Evolutionary conservation across 1,140 invertebrate species (phyloP), one percentile per base, ranked within the genome.

Genomic region (Araneus ventricosus): DNA sequence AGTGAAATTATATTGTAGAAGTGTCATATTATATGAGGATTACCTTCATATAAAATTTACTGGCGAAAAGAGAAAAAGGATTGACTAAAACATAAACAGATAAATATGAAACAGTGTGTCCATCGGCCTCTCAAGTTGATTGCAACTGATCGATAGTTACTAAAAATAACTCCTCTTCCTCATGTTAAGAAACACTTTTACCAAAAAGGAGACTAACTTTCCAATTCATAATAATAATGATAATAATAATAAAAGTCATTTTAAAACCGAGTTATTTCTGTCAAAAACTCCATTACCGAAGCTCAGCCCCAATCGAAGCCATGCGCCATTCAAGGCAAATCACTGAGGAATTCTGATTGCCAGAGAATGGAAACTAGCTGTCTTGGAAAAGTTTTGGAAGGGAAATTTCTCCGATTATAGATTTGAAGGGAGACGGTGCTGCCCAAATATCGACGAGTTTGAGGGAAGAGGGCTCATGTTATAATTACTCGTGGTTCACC

Each of bases 231-330:
- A 75, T 75, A 75, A 75, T 20, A 34, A 75, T n/a, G n/a, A n/a
- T 37, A 70, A 27, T 70, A 52, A 14, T 82, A 82, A 45, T 84
- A 84, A 27, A 7, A 84, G 10, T 41, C 45, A n/a, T 57, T 84
- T 84, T 84, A 52, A 84, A 84, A 52, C 45, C 52, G 45, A 57
- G 20, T 84, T 84, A 52, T 84, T 52, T 84, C 82, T 84, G 82
- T 84, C 82, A 84, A 52, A 57, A 84, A 84, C 82, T 57, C 82
- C 82, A 84, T 84, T 84, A 27, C 52, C 3, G 82, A n/a, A 10
- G 17, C 24, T 30, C 24, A 24, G 52, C 24, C n/a, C 24, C 82
- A 27, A 84, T 84, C 82, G 82, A 84, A 45, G 10, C 30, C 30
- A 22, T 4, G 24, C 52, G 8, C 45, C n/a, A 84, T 84, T 84